phyloP scores from a whole-genome alignment of 2,888 invertebrate genomes.

The Drosophila putrida region DNA sequence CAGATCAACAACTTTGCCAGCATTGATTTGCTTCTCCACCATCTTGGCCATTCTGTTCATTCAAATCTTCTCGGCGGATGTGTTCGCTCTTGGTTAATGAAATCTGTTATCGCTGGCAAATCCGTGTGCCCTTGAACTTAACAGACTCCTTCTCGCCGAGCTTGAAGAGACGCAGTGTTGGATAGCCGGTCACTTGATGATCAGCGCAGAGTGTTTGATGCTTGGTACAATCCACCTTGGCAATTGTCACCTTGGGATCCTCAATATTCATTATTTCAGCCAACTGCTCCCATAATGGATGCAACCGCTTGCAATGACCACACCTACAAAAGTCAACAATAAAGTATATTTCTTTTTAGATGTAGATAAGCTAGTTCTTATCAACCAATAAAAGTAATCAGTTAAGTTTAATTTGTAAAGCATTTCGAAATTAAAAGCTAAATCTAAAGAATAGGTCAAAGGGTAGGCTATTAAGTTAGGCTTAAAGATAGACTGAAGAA shows the following conservation, averaged over 20 bases:
- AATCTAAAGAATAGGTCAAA: slow-evolving; percentile 5
- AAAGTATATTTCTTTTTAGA: neutral
- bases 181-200: slow-evolving; percentile 93
- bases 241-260: slow-evolving; percentile 89
- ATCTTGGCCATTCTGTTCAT: slow-evolving; percentile 18
- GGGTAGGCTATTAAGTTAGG: neutral
- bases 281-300: slow-evolving; percentile 93
- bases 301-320: slow-evolving; percentile 93
- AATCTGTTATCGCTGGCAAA: slow-evolving; percentile 90
- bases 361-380: slow-evolving; percentile 2
- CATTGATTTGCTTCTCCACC: slow-evolving; percentile 48
- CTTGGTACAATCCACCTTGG: slow-evolving; percentile 94
- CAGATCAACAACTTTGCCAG: slow-evolving; percentile 88
- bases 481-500: neutral
- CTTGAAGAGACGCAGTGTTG: slow-evolving; percentile 93
- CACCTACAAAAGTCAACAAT: slow-evolving; percentile 88
- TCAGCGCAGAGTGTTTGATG: slow-evolving; percentile 90
- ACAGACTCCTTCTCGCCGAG: slow-evolving; percentile 89
- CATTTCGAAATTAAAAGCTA: neutral
- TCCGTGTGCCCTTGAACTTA: slow-evolving; percentile 93
- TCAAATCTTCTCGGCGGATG: slow-evolving; percentile 55
- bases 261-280: slow-evolving; percentile 90
- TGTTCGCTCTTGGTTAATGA: slow-evolving; percentile 89
- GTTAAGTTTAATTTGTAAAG: neutral
- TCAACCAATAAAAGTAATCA: slow-evolving; percentile 2